phyloP scores from a whole-genome alignment of 2,797 vertebrate genomes.

The Anguilla anguilla region DNA sequence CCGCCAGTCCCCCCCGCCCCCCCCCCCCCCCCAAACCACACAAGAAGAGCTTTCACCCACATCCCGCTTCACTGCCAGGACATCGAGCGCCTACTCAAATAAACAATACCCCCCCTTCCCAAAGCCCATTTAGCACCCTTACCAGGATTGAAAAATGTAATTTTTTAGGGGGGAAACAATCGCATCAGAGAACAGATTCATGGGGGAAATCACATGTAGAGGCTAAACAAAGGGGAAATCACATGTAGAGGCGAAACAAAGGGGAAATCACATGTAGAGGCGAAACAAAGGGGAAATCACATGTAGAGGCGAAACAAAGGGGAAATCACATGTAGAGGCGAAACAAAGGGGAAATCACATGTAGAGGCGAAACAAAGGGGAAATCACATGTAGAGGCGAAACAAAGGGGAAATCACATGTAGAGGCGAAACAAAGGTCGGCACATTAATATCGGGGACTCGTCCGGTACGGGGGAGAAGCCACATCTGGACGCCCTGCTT shows the following conservation, averaged over 20 bases:
- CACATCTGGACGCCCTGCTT: not conserved
- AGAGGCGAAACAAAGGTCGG: not conserved
- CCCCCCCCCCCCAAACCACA: too few relatives aligned
- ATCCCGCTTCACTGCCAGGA: not conserved
- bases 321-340: not conserved
- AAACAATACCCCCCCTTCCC: too few relatives aligned
- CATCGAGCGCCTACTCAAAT: not conserved
- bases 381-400: not conserved
- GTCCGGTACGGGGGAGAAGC: not conserved
- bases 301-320: not conserved
- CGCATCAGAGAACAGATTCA: not conserved
- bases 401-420: not conserved
- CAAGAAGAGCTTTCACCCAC: not conserved
- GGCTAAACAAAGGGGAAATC: constrained; percentile 3
- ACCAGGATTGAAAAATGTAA: too few relatives aligned
- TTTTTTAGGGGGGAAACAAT: not conserved
- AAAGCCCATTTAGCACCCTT: not conserved
- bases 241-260: not conserved
- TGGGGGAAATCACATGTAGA: not conserved
- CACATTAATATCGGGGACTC: not conserved
- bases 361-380: constrained; percentile 1
- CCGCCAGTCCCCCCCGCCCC: too few relatives aligned
- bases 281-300: not conserved
- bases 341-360: not conserved
- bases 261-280: not conserved